Conservation (phyloP, 2,888 invertebrate genomes). For the Sericinus montela region DNA sequence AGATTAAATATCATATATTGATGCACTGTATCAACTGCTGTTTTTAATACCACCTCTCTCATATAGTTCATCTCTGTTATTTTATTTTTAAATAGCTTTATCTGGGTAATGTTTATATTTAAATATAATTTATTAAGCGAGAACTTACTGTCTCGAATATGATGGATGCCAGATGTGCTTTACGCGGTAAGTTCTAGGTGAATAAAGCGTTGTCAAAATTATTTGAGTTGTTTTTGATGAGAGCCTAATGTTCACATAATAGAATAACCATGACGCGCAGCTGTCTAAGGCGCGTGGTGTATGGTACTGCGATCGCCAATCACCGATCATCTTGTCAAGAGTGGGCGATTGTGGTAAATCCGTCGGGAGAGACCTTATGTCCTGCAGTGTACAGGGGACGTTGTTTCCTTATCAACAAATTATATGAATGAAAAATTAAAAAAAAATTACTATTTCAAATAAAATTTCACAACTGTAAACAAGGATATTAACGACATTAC, state of each 20-base stretch:
- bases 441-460: too few relatives aligned
- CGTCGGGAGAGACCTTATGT: too few relatives aligned
- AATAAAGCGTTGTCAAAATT: conserved; percentile 73
- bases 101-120: conserved; percentile 76
- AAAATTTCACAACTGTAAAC: too few relatives aligned
- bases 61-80: conserved; percentile 25
- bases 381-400: too few relatives aligned
- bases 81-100: conserved; percentile 66
- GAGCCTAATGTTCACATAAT: conserved; percentile 22
- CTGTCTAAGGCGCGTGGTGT: too few relatives aligned
- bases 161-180: conserved; percentile 58
- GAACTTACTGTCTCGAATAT: conserved; percentile 71
- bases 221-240: conserved; percentile 63
- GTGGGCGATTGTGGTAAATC: too few relatives aligned
- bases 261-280: too few relatives aligned
- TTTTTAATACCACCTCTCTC: conserved; percentile 74
- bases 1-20: conserved; percentile 88
- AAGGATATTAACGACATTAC: too few relatives aligned
- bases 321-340: too few relatives aligned
- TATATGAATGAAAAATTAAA: too few relatives aligned
- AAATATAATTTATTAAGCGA: conserved; percentile 76
- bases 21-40: conserved; percentile 82
- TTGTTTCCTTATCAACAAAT: too few relatives aligned
- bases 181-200: conserved; percentile 74
- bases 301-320: too few relatives aligned